A percentile compares a stretch with the other conserved stretches of the same genome.
phyloP scores from a whole-genome alignment of 2,888 invertebrate species.

The Lordiphosa andalusiaca region DNA sequence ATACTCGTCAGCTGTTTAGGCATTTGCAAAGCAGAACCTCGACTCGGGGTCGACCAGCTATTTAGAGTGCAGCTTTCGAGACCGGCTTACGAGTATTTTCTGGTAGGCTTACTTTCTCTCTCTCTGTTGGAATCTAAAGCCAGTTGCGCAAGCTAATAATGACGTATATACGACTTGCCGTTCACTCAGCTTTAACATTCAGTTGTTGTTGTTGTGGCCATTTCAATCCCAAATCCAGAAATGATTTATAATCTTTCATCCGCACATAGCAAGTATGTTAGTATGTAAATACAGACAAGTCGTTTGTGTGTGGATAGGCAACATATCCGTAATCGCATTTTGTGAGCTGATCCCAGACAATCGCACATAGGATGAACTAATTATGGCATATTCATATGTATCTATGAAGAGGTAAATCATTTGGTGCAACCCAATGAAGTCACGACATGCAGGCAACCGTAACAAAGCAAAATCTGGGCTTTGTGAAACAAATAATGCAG shows the following conservation, averaged over 20 bases:
- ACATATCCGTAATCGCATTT: conserved; percentile 15
- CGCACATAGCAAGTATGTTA: conserved; percentile 16
- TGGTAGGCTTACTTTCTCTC: conserved; percentile 32
- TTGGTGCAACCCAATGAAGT: conserved; percentile 12
- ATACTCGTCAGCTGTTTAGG: conserved; percentile 2
- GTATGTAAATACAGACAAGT: background rate
- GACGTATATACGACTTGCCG: conserved; percentile 47
- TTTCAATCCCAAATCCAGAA: conserved; percentile 54
- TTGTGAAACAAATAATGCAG: conserved; percentile 21
- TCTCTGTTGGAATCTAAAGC: conserved; percentile 47
- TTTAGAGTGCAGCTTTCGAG: background rate
- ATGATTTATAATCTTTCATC: conserved; percentile 47
- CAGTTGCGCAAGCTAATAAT: conserved; percentile 52
- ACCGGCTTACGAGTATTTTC: conserved; percentile 7
- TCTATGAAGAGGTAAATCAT: conserved; percentile 1
- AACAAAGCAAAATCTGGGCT: conserved; percentile 45
- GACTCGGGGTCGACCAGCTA: conserved; percentile 4
- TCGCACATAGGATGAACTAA: conserved; percentile 28
- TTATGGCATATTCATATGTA: conserved; percentile 7
- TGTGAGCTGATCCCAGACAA: conserved; percentile 18
- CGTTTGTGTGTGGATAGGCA: background rate
- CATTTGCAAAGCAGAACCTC: conserved; percentile 11
- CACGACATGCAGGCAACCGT: conserved; percentile 11
- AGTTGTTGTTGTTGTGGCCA: conserved; percentile 7
- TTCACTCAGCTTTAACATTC: conserved; percentile 54